phyloP scores from a whole-genome alignment of 2,797 vertebrate species.

The Gymnocypris eckloni region DNA sequence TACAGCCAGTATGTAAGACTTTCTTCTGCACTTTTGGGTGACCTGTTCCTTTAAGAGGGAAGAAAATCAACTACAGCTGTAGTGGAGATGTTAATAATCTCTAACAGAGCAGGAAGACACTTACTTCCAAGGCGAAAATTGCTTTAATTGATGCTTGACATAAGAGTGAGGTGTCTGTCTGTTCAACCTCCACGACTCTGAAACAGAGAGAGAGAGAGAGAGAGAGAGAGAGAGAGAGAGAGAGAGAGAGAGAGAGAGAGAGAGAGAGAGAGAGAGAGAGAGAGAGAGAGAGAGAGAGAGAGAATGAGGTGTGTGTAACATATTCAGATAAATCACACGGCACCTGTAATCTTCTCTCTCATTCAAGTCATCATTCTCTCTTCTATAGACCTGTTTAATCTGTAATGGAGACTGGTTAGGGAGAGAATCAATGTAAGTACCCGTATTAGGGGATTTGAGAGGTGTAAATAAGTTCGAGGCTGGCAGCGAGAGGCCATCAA shows the following conservation, averaged over 20 bases:
- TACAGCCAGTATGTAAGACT: neutral
- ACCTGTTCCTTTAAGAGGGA: neutral
- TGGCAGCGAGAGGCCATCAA: conserved; percentile 64
- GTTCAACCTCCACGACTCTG: conserved; percentile 17
- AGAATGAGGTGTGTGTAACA: conserved; percentile 56
- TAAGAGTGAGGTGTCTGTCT: conserved; percentile 10
- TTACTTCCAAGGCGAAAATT: conserved; percentile 36
- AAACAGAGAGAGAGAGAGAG: conserved; percentile 52
- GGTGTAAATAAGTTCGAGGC: conserved; percentile 66
- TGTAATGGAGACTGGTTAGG: conserved; percentile 70
- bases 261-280: conserved; percentile 33
- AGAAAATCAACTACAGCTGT: neutral
- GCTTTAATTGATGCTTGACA: conserved; percentile 42
- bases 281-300: conserved; percentile 57
- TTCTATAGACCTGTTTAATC: conserved; percentile 73
- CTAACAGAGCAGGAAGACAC: conserved; percentile 4
- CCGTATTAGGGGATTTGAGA: conserved; percentile 78
- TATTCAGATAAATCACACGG: conserved; percentile 65
- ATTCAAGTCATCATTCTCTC: conserved; percentile 73
- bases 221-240: conserved; percentile 1
- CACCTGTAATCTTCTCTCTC: conserved; percentile 72
- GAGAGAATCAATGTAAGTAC: conserved; percentile 78
- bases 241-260: no score
- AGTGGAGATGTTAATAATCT: conserved; percentile 54
- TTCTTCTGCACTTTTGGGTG: neutral